Conservation (phyloP, 2,888 invertebrate genomes). For the Scaptomyza flava region DNA sequence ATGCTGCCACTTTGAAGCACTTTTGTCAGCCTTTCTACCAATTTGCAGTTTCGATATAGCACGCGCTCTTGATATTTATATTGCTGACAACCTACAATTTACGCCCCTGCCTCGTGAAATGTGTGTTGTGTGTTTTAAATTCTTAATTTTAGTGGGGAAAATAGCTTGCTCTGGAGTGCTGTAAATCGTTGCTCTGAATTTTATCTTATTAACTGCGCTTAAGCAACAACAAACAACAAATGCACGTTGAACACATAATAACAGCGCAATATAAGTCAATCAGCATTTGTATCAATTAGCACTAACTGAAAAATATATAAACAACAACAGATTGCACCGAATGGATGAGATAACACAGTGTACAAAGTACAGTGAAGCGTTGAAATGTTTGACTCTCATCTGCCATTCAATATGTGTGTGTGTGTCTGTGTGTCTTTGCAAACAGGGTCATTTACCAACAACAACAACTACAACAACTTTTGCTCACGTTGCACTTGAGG, state of each 20-base stretch:
- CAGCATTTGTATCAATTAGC: slow-evolving; percentile 76
- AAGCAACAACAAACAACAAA: slow-evolving; percentile 23
- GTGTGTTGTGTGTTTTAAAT: slow-evolving; percentile 43
- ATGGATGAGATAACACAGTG: neutral
- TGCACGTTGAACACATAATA: slow-evolving; percentile 28
- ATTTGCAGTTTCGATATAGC: slow-evolving; percentile 73
- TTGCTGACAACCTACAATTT: slow-evolving; percentile 12
- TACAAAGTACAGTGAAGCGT: slow-evolving; percentile 7
- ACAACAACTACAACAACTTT: slow-evolving; percentile 15
- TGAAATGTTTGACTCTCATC: slow-evolving; percentile 64
- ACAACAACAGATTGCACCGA: slow-evolving; percentile 28
- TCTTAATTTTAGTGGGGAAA: slow-evolving; percentile 24
- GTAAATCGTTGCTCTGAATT: slow-evolving; percentile 57
- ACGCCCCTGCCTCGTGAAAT: no score
- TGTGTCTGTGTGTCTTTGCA: slow-evolving; percentile 5
- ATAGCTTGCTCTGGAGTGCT: slow-evolving; percentile 38
- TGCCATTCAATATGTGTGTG: slow-evolving; percentile 33
- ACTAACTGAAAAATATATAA: slow-evolving; percentile 43
- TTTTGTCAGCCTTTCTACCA: slow-evolving; percentile 66
- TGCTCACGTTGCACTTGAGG: slow-evolving; percentile 9
- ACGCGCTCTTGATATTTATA: slow-evolving; percentile 57
- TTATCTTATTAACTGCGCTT: slow-evolving; percentile 58
- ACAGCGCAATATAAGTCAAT: slow-evolving; percentile 75
- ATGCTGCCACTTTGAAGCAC: slow-evolving; percentile 61
- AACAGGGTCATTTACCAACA: slow-evolving; percentile 27